Base-by-base conservation (phyloP, 2,888 invertebrate genomes). In the Pachliopta kotzebuea region DNA sequence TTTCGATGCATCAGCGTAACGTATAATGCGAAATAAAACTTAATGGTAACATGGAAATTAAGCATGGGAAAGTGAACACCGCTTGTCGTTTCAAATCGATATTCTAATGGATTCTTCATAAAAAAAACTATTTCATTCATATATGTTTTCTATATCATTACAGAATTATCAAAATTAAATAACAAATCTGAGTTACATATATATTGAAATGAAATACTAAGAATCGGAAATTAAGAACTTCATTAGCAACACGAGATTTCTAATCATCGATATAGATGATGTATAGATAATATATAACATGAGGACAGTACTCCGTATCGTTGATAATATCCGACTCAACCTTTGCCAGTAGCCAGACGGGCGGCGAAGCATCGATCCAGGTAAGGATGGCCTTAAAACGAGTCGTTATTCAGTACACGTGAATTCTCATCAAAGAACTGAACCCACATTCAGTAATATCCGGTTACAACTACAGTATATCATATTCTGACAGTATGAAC, bases 351-450 rank as follows among this genome's bases (percentile, higher is more conserved):
- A 20, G 50, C 21, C 21, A 52, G 50, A 14, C 57, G 57, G 24
- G 21, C 57, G 7, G 42, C 23, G 20, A 7, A 56, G n/a, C 24
- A 49, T 57, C 45, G 57, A 57, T 57, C 57, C 57, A 45, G 26
- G 21, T 9, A 42, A 57, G 45, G 54, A 18, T 61, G 54, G 26
- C 54, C 23, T n/a, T 29, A 42, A 45, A 20, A 23, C 21, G n/a
- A 11, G 50, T 21, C 21, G 21, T 52, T 54, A 54, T 54, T 26
- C 54, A 26, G 54, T 4, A 54, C 14, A 21, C 50, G 50, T 52
- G 21, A 52, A 52, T 52, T 45, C 45, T 45, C 45, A 45, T 45
- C 18, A 4, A 45, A 18, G 8, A 45, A n/a, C 17, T 18, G 4
- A 42, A n/a, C n/a, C 45, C 6, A n/a, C 18, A 18, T n/a, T 45